Evolutionary conservation across 2,113 vertebrate species (phyloP), one percentile per base, ranked within the genome.

Genomic region (Odocoileus virginianus): DNA sequence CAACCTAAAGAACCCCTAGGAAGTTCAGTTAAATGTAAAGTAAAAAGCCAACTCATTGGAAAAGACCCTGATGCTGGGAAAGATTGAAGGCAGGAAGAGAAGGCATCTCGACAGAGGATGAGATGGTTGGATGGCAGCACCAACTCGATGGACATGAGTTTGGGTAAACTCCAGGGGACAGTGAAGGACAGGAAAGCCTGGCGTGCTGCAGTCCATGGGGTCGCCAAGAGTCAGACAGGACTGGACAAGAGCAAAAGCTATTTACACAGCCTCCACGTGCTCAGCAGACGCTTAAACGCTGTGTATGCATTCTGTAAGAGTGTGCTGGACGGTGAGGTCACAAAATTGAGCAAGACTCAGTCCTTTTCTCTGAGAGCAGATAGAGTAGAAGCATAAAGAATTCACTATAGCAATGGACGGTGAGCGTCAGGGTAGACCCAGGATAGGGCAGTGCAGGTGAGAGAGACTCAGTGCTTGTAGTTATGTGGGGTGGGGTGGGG

Each of bases 401-500:
- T 7, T 1, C n/a, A 1, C 10, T 17, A 12, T 13, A 12, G 71
- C 9, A 2, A 2, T 4, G 81, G 43, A n/a, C 3, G 27, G 47
- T 12, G 0, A 58, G 52, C 1, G 1, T 71, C 86, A 10, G 85
- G 45, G 17, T 6, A 12, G 15, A 33, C 27, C 13, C 10, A 15
- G 60, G 36, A 36, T 13, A 30, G 7, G 15, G 6, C 16, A n/a
- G 21, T 13, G 58, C 85, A n/a, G 23, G 11, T 21, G 25, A 23
- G 30, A 15, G 1, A 15, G 9, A 2, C 1, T 54, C 43, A 8
- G 13, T 45, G 40, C 13, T 78, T 43, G 40, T 16, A 4, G 12
- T 5, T 27, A 6, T 0, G 27, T 17, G 3, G 28, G 58, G 4
- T 6, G 16, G 0, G 36, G 10, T 47, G 45, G 1, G 1, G 21